Conservation (phyloP, 2,797 vertebrate species). For the Lates japonicus region DNA sequence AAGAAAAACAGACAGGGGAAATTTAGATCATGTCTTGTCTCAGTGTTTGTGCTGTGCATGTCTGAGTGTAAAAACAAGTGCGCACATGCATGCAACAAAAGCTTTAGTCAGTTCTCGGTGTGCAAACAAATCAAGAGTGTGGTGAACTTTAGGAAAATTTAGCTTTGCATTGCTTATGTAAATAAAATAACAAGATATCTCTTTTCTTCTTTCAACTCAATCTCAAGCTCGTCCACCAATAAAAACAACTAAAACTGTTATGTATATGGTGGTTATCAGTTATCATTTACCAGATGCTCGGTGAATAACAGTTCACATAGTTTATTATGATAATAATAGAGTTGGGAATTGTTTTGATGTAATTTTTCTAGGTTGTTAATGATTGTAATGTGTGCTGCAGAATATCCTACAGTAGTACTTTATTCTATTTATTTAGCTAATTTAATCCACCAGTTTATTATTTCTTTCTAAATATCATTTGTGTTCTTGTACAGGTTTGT, state of each 20-base stretch:
- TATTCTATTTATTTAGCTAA: background rate
- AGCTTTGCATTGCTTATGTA: constrained; percentile 35
- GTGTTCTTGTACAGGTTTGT: background rate
- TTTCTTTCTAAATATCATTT: background rate
- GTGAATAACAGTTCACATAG: background rate
- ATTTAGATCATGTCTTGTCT: background rate
- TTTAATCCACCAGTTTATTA: background rate
- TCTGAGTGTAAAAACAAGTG: constrained; percentile 8
- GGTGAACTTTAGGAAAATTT: constrained; percentile 19
- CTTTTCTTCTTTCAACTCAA: constrained; percentile 23
- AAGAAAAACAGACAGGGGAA: background rate
- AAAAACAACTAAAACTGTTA: background rate
- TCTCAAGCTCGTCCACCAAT: constrained; percentile 24
- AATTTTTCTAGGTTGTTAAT: background rate
- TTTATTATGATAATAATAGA: background rate
- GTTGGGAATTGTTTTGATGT: background rate
- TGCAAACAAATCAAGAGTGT: constrained; percentile 32
- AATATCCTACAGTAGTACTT: background rate
- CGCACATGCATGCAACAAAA: background rate
- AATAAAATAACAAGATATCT: constrained; percentile 50
- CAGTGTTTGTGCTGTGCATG: background rate
- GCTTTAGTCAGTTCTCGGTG: background rate
- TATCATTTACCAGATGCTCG: background rate
- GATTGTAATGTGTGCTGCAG: background rate
- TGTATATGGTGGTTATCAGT: background rate